phyloP scores from a whole-genome alignment of 92 coral and sea anemone species.

The Muricea muricata region DNA sequence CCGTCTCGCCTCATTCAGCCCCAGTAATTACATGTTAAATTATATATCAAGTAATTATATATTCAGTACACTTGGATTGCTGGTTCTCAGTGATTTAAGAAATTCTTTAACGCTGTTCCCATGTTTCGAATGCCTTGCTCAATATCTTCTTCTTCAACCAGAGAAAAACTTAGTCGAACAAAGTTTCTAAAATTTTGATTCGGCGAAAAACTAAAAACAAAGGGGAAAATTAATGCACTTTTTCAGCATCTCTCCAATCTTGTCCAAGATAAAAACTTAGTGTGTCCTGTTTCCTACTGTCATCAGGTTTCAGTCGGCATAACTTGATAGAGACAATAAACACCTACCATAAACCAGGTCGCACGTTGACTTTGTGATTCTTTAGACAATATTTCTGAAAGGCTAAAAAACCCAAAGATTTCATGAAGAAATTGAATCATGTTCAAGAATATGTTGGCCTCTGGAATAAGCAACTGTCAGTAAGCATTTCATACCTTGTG shows the following conservation, averaged over 20 bases:
- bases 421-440: neutral
- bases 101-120: constrained; percentile 73
- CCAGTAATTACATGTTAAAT: too few species aligned
- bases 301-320: too few species aligned
- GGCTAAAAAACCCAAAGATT: neutral
- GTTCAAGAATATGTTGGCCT: too few species aligned
- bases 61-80: too few species aligned
- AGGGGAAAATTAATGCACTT: neutral
- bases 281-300: too few species aligned
- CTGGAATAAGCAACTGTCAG: too few species aligned
- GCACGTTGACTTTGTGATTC: constrained; percentile 73
- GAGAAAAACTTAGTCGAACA: constrained; percentile 75
- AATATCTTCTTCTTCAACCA: constrained; percentile 61
- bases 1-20: too few species aligned
- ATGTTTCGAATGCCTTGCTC: constrained; percentile 66
- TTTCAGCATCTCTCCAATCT: too few species aligned
- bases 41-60: too few species aligned
- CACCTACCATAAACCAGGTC: constrained; percentile 67
- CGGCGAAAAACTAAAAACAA: constrained; percentile 59
- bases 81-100: neutral
- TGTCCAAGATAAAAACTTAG: too few species aligned
- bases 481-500: constrained; percentile 44
- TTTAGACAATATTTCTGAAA: constrained; percentile 48
- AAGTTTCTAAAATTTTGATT: constrained; percentile 79
- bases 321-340: too few species aligned